Evolutionary conservation across 2,113 vertebrate species (phyloP).

Genomic region (Lates calcarifer): DNA sequence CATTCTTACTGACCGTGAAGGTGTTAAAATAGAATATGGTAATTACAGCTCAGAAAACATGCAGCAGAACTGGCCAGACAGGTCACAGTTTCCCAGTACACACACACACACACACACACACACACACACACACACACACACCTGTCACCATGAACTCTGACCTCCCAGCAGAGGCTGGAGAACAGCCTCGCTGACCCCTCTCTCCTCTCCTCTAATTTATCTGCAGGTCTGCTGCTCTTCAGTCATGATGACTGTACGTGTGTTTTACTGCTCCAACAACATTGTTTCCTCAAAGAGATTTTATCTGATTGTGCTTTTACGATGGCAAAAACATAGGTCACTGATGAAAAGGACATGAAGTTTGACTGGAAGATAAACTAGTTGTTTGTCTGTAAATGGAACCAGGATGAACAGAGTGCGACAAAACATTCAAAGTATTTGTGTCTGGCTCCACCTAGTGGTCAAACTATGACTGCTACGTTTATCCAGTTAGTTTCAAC

Average conservation of each 20-base stretch:
- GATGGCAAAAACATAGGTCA: slow-evolving; percentile 1
- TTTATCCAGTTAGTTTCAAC: background rate
- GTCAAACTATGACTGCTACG: accelerated
- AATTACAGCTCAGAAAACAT: slow-evolving; percentile 5
- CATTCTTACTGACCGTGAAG: too few species aligned
- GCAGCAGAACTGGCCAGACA: slow-evolving; percentile 33
- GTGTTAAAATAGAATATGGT: slow-evolving; percentile 14
- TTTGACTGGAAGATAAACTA: slow-evolving; percentile 21
- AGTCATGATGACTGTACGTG: background rate
- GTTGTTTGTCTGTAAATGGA: slow-evolving; percentile 14
- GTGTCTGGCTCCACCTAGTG: slow-evolving; percentile 59
- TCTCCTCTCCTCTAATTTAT: background rate
- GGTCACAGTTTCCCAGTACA: slow-evolving; percentile 36
- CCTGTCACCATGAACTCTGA: slow-evolving; percentile 56
- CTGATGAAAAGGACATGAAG: background rate
- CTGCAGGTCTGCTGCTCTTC: background rate
- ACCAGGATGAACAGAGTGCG: background rate
- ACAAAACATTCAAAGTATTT: background rate
- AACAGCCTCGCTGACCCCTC: background rate
- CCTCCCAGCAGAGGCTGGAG: slow-evolving; percentile 15
- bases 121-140: slow-evolving; percentile 21
- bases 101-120: background rate
- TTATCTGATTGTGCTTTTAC: background rate
- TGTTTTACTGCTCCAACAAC: background rate
- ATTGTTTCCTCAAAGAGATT: background rate